Evolutionary conservation across 2,797 vertebrate species (phyloP), one percentile per base, ranked within the genome.

Genomic region (Meriones psammophilus): DNA sequence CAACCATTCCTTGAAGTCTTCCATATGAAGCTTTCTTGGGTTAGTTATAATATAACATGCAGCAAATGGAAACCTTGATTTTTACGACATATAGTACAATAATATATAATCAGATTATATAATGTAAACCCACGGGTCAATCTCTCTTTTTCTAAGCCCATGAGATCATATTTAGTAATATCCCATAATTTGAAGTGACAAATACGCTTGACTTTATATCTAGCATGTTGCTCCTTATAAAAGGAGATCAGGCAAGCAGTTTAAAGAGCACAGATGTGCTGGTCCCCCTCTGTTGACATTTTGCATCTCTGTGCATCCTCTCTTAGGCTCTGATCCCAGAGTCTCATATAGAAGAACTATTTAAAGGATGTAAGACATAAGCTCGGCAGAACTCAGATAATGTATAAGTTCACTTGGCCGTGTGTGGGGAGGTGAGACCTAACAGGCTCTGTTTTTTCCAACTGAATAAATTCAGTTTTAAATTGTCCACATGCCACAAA

Each of bases 61-160:
- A 94, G 83, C 54, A 89, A 58, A 79, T 50, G 89, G 89, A 92
- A 97, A 83, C 74, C 22, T 76, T 92, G 33, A 89, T 94, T 92
- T 50, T 76, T 66, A 85, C 50, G n/a, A 54, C 50, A 77, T 50
- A 77, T 77, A 46, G 20, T 39, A n/a, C 17, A n/a, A 71, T 20
- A 39, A 54, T 78, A 78, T 68, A n/a, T 24, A 81, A 60, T 91
- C 77, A 89, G 77, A 89, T 86, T 92, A 91, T 77, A 79, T 94
- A 80, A 94, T 76, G 93, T 92, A 90, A 94, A 83, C 56, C 20
- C 79, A n/a, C 91, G 66, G 83, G 88, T 42, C 62, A 33, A 83
- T 15, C 68, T 60, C 71, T 93, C 39, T 9, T 24, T 93, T 97
- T 94, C 50, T 87, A 86, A 83, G 78, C 58, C 77, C 22, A 71